Evolutionary conservation across 2,113 vertebrate genomes (phyloP).

Genomic region (Chaenogobius annularis): DNA sequence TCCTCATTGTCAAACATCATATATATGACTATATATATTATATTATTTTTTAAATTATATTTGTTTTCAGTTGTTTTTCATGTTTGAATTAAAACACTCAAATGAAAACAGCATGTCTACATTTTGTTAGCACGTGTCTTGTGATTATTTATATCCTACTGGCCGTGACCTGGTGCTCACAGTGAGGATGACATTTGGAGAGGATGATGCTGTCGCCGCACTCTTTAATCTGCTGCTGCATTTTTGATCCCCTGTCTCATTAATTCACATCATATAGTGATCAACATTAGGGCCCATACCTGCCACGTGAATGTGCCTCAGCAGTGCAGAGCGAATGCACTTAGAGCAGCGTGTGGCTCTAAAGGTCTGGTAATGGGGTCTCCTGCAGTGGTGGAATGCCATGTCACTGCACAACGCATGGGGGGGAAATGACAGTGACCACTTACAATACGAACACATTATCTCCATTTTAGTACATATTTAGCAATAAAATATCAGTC

Average conservation of each 20-base stretch:
- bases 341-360: slow-evolving; percentile 23
- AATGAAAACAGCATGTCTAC: background rate
- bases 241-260: slow-evolving; percentile 50
- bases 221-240: slow-evolving; percentile 42
- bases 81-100: no score
- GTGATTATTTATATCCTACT: slow-evolving; percentile 16
- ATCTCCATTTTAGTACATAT: no score
- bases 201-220: slow-evolving; percentile 17
- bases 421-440: background rate
- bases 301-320: slow-evolving; percentile 52
- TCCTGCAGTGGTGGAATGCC: slow-evolving; percentile 27
- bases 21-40: no score
- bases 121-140: background rate
- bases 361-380: slow-evolving; percentile 38
- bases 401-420: background rate
- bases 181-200: background rate
- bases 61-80: no score
- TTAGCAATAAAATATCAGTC: no score
- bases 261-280: slow-evolving; percentile 28
- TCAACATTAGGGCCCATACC: slow-evolving; percentile 43
- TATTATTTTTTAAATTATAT: no score
- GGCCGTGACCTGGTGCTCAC: slow-evolving; percentile 18
- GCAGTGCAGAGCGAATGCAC: slow-evolving; percentile 3
- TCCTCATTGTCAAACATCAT: no score
- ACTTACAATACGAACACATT: background rate